These are phyloP conservation scores for Falcunculus frontatus DNA, from an alignment of 2,113 vertebrate genomes.

Conservation along the genomic window DNA sequence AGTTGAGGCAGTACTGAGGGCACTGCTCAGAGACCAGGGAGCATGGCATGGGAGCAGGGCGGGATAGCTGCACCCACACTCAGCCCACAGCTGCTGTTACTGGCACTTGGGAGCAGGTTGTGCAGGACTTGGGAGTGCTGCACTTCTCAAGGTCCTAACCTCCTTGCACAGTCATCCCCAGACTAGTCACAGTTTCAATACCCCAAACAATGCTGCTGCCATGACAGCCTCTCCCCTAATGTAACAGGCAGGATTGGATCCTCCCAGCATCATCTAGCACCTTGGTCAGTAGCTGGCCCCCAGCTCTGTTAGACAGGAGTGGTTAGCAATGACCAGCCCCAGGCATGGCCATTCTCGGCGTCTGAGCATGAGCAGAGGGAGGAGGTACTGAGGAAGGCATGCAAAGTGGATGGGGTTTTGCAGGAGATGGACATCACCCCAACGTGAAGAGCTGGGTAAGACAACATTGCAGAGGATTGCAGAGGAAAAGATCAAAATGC, in stretches of 20 bases:
- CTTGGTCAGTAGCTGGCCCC: not conserved
- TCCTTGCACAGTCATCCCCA: not conserved
- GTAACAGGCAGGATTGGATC: not conserved
- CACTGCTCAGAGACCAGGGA: not conserved
- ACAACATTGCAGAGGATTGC: not conserved
- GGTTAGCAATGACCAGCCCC: not conserved
- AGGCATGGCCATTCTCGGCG: rapidly evolving
- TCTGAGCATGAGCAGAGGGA: not conserved
- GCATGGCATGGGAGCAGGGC: not conserved
- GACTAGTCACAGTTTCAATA: not conserved
- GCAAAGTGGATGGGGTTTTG: not conserved
- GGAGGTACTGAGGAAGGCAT: not conserved
- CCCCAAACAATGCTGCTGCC: not conserved
- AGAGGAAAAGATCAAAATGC: not conserved
- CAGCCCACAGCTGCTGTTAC: not conserved
- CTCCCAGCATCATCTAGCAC: not conserved
- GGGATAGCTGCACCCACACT: rapidly evolving
- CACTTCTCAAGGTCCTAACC: not conserved
- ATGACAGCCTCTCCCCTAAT: not conserved
- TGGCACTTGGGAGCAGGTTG: not conserved
- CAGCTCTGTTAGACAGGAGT: not conserved
- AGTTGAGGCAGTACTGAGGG: not conserved
- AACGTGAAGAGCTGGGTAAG: not conserved
- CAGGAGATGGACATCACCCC: rapidly evolving
- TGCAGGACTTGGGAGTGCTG: not conserved